These are phyloP conservation scores for Metopia argyrocephala DNA, from an alignment of 2,888 invertebrate species.

Conservation along the genomic window DNA sequence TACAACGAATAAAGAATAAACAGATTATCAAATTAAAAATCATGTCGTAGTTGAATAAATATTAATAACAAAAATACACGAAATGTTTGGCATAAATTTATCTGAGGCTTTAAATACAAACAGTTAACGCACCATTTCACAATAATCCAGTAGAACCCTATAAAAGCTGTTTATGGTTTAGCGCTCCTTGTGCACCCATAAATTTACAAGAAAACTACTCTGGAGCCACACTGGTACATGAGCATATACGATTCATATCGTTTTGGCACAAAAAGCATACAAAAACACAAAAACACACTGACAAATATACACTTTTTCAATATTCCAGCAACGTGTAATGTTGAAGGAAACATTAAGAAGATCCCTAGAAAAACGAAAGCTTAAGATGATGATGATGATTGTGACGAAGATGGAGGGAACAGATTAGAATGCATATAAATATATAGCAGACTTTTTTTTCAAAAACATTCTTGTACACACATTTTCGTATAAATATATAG, in stretches of 20 bases:
- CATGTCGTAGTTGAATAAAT: not conserved
- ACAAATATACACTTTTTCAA: not conserved
- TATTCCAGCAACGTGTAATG: slow-evolving; percentile 1
- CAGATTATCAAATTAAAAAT: slow-evolving; percentile 47
- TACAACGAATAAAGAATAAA: not conserved
- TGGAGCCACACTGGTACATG: slow-evolving; percentile 60
- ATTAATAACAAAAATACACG: not conserved
- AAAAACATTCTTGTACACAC: not conserved
- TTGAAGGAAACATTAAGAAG: not conserved
- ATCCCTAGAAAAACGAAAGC: slow-evolving; percentile 8
- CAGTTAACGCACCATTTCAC: slow-evolving; percentile 53
- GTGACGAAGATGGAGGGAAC: slow-evolving; percentile 24
- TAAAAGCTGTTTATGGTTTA: slow-evolving; percentile 77
- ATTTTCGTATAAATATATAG: too few relatives aligned
- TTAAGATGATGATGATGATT: slow-evolving; percentile 12
- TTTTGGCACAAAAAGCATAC: not conserved
- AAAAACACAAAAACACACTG: not conserved
- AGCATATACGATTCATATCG: slow-evolving; percentile 37
- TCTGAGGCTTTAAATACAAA: slow-evolving; percentile 60
- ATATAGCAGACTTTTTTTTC: not conserved
- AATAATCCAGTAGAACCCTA: slow-evolving; percentile 76
- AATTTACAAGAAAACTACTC: slow-evolving; percentile 70
- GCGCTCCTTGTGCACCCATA: slow-evolving; percentile 75
- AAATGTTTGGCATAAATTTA: slow-evolving; percentile 49
- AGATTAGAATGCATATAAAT: not conserved